These are phyloP conservation scores for Dilophus febrilis DNA, from an alignment of 2,888 invertebrate genomes.

Conservation along the genomic window DNA sequence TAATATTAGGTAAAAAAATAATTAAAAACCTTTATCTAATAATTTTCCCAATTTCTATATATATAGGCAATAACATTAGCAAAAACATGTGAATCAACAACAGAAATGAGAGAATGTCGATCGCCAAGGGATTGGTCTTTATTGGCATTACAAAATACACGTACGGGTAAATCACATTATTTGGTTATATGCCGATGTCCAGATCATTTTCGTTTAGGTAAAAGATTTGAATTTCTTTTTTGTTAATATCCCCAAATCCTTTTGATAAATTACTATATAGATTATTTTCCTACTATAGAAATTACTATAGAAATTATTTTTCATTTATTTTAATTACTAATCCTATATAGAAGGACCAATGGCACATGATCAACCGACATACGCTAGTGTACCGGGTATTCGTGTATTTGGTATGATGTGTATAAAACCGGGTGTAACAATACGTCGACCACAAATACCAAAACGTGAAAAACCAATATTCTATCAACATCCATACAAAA, in stretches of 20 bases:
- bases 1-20: no score
- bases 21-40: no score
- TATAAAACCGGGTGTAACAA: slow-evolving; percentile 36
- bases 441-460: slow-evolving; percentile 14
- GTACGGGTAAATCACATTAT: slow-evolving; percentile 88
- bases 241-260: no score
- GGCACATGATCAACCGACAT: slow-evolving; percentile 85
- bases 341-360: slow-evolving; percentile 66
- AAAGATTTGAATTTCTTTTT: no score
- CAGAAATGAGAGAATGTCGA: slow-evolving; percentile 76
- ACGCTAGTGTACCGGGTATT: slow-evolving; percentile 84
- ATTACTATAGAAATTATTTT: neutral
- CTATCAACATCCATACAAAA: slow-evolving; percentile 18
- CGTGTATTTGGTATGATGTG: slow-evolving; percentile 92
- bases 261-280: no score
- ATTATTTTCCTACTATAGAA: no score
- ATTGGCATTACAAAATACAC: slow-evolving; percentile 74
- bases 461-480: slow-evolving; percentile 28
- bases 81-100: slow-evolving; percentile 85
- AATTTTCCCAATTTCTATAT: neutral
- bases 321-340: neutral
- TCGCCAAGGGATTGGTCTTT: slow-evolving; percentile 83
- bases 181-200: slow-evolving; percentile 84
- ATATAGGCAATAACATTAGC: slow-evolving; percentile 63
- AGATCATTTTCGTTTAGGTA: slow-evolving; percentile 67